phyloP scores from a whole-genome alignment of 2,113 vertebrate genomes.

The Mustela nigripes region DNA sequence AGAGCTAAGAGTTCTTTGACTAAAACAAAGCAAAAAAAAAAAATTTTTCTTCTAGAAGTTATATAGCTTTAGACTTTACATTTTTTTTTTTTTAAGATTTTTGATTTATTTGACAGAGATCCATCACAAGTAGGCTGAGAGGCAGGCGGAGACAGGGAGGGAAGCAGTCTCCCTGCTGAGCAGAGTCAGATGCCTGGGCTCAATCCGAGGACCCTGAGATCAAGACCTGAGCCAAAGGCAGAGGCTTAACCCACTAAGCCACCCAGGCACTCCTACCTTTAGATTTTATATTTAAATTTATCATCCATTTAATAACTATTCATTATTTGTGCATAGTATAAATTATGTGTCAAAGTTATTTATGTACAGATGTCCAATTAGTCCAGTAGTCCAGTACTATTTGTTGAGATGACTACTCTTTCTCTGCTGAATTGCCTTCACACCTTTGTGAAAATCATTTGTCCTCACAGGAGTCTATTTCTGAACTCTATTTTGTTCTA shows the following conservation, averaged over 20 bases:
- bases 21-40: neutral
- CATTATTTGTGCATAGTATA: neutral
- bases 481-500: neutral
- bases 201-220: too few relatives aligned
- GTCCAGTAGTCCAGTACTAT: neutral
- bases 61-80: neutral
- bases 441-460: neutral
- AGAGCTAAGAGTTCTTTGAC: neutral
- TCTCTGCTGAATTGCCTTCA: neutral
- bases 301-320: neutral
- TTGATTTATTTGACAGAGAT: too few relatives aligned
- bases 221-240: too few relatives aligned
- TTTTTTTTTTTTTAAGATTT: too few relatives aligned
- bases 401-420: neutral
- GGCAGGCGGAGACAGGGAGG: too few relatives aligned
- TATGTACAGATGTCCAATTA: neutral
- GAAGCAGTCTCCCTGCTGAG: too few relatives aligned
- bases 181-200: too few relatives aligned
- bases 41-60: neutral
- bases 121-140: too few relatives aligned
- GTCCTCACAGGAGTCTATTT: neutral
- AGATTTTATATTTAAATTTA: neutral
- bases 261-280: neutral
- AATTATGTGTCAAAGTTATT: neutral
- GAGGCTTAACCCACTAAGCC: too few relatives aligned